Conservation (phyloP, 2,797 vertebrate genomes). For the Pantherophis alleghaniensis region DNA sequence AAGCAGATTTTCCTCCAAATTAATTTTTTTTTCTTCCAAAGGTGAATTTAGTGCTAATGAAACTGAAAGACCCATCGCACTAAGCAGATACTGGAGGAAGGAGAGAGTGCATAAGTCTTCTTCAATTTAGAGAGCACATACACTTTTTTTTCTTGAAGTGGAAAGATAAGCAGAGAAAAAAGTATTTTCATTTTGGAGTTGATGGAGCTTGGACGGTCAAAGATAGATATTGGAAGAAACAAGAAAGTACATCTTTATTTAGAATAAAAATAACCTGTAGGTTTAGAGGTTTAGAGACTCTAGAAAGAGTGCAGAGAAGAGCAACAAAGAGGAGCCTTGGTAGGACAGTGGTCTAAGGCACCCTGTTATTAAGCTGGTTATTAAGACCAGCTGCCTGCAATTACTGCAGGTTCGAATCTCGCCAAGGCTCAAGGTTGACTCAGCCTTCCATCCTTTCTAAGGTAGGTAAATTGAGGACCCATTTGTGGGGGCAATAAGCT, state of each 20-base stretch:
- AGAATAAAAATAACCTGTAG: not conserved
- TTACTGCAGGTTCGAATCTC: no score
- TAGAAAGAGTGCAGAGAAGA: no score
- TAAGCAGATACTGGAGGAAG: not conserved
- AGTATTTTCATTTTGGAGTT: not conserved
- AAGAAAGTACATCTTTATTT: not conserved
- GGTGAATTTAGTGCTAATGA: conserved; percentile 79
- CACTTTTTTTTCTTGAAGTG: not conserved
- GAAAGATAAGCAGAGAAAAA: not conserved
- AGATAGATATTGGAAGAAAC: not conserved
- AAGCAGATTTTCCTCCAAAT: conserved; percentile 73
- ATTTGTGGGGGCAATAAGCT: no score
- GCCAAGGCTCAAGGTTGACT: no score
- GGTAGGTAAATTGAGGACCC: no score
- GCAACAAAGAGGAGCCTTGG: no score
- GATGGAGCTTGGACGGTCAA: not conserved
- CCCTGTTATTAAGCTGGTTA: no score
- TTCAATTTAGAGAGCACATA: not conserved
- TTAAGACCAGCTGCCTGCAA: no score
- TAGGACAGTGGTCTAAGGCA: no score
- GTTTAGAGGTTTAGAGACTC: not conserved
- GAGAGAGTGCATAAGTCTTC: not conserved
- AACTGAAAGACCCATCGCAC: conserved; percentile 58
- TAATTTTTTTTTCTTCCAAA: conserved; percentile 61
- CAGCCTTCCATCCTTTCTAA: no score